Percentiles rank a stretch among this genome's conserved stretches.
phyloP scores from a whole-genome alignment of 2,888 invertebrate genomes.

The Parnassius glacialis region DNA sequence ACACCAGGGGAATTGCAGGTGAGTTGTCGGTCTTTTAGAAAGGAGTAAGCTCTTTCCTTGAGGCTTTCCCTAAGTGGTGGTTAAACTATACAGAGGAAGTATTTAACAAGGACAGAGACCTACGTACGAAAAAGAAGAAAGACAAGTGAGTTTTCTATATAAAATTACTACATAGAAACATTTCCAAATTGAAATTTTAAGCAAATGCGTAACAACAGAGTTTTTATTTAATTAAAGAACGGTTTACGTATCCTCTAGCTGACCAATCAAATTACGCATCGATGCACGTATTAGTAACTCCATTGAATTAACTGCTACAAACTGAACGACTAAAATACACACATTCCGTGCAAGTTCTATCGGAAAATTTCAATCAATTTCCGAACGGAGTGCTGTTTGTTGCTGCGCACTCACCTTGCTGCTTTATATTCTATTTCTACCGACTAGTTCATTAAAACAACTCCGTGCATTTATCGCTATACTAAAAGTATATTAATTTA shows the following conservation, averaged over 20 bases:
- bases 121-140: too few relatives aligned
- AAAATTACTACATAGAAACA: too few relatives aligned
- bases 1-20: too few relatives aligned
- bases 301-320: slow-evolving; percentile 13
- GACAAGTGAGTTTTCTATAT: too few relatives aligned
- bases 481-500: slow-evolving; percentile 5
- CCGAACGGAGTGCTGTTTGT: slow-evolving; percentile 8
- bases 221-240: not conserved
- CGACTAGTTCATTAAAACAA: slow-evolving; percentile 19
- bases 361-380: slow-evolving; percentile 40
- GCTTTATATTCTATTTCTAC: slow-evolving; percentile 17
- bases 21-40: too few relatives aligned
- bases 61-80: too few relatives aligned
- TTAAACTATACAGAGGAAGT: too few relatives aligned
- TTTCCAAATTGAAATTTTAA: too few relatives aligned
- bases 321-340: slow-evolving; percentile 35
- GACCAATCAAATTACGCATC: slow-evolving; percentile 3
- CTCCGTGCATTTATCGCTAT: slow-evolving; percentile 11
- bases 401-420: slow-evolving; percentile 13
- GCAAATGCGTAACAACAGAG: too few relatives aligned
- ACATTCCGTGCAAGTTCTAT: slow-evolving; percentile 31
- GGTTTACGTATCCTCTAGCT: slow-evolving; percentile 15
- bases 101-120: too few relatives aligned
- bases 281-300: slow-evolving; percentile 15
- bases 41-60: too few relatives aligned